A percentile compares a stretch with the other conserved stretches of the same genome.
Conservation (phyloP, 2,797 vertebrate genomes). For the Anguilla megastoma region DNA sequence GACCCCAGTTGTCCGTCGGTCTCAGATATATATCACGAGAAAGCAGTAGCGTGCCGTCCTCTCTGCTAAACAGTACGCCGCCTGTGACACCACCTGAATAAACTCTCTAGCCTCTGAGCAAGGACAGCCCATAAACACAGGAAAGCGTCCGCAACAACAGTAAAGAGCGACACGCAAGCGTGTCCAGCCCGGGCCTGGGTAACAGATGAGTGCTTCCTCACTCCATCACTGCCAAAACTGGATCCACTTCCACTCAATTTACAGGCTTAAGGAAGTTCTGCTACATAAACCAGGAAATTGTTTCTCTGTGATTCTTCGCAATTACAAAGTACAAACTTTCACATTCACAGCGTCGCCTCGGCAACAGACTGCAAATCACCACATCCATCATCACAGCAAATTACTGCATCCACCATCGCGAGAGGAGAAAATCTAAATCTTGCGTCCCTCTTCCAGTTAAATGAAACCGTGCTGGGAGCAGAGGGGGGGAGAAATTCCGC, state of each 20-base stretch:
- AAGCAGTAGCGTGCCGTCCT: neutral
- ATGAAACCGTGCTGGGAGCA: neutral
- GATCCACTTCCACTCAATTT: neutral
- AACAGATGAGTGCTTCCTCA: neutral
- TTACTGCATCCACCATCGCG: neutral
- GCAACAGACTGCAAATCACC: neutral
- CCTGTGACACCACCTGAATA: constrained; percentile 27
- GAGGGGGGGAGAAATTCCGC: neutral
- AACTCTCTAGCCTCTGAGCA: neutral
- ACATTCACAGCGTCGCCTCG: neutral
- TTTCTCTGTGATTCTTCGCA: neutral
- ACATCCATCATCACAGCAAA: neutral
- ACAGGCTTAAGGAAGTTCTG: neutral
- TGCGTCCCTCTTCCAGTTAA: too few relatives aligned
- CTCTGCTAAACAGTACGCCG: neutral
- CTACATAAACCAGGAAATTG: neutral
- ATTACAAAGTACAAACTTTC: neutral
- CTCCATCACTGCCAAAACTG: neutral
- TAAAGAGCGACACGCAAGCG: neutral
- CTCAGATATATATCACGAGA: neutral
- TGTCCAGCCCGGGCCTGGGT: neutral
- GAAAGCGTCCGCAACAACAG: constrained; percentile 5
- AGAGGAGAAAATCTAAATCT: too few relatives aligned
- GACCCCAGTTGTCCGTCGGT: neutral
- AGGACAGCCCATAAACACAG: constrained; percentile 20